Evolutionary conservation across 1,140 invertebrate genomes (phyloP).

Genomic region (Piezodorus guildinii): DNA sequence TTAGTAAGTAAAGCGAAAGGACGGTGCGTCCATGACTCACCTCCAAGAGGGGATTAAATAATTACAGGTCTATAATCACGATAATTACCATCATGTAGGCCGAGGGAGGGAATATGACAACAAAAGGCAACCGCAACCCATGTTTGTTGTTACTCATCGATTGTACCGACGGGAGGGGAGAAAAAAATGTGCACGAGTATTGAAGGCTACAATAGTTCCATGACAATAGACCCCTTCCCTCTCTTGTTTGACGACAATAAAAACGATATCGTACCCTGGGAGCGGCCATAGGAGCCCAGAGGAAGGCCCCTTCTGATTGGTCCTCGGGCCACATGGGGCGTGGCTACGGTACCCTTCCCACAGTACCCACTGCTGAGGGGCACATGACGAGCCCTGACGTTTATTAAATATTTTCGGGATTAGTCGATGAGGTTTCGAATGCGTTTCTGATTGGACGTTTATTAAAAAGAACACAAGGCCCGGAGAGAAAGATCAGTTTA

Average conservation of each 20-base stretch:
- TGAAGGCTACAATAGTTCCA: neutral
- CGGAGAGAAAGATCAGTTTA: neutral
- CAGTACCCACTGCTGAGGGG: neutral
- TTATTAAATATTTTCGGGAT: constrained; percentile 16
- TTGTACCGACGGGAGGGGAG: neutral
- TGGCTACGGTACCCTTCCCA: neutral
- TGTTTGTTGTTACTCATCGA: constrained; percentile 1
- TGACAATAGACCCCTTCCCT: neutral
- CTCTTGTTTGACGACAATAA: constrained; percentile 1
- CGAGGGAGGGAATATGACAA: neutral
- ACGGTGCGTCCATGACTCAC: neutral
- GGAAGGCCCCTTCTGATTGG: neutral
- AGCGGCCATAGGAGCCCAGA: neutral
- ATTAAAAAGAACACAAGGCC: neutral
- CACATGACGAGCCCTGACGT: neutral
- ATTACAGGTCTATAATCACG: neutral
- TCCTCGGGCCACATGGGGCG: neutral
- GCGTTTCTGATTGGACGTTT: constrained; percentile 7
- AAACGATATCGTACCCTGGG: neutral
- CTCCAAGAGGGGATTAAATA: too few species aligned
- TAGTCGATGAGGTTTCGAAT: neutral
- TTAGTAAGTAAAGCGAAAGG: too few species aligned
- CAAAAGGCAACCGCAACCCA: neutral
- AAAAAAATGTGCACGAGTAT: neutral
- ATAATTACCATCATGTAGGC: neutral